Conservation (phyloP, 2,797 vertebrate species). For the Micrastur ruficollis region DNA sequence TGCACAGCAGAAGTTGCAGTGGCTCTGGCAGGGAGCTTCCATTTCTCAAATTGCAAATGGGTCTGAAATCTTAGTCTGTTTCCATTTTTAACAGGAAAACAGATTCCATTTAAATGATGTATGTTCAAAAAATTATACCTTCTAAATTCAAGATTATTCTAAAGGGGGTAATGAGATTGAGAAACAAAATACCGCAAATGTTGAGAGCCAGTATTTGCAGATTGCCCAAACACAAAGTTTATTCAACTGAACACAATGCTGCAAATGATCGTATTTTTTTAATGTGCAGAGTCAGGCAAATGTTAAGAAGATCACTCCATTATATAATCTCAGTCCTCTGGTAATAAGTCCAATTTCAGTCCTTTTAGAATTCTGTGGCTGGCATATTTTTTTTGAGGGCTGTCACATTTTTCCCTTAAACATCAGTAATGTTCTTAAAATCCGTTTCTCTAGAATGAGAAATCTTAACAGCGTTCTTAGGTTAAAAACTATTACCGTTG, state of each 20-base stretch:
- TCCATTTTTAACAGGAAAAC: neutral
- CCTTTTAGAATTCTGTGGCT: neutral
- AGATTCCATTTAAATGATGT: neutral
- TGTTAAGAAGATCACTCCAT: neutral
- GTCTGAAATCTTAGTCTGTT: neutral
- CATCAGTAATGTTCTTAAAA: neutral
- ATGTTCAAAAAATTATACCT: neutral
- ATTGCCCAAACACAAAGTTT: slow-evolving; percentile 46
- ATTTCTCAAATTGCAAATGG: neutral
- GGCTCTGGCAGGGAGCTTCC: slow-evolving; percentile 41
- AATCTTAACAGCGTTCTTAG: neutral
- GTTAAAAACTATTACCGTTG: neutral
- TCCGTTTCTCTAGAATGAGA: neutral
- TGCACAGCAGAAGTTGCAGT: slow-evolving; percentile 4
- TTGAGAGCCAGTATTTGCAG: slow-evolving; percentile 37
- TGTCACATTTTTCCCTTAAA: neutral
- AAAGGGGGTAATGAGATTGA: neutral
- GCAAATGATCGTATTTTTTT: neutral
- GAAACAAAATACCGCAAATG: neutral
- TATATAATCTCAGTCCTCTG: slow-evolving; percentile 20
- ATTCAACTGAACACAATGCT: slow-evolving; percentile 29
- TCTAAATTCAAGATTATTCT: neutral
- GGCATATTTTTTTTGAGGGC: neutral
- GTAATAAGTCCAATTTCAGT: neutral
- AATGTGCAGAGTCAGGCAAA: slow-evolving; percentile 15